Percentiles rank a stretch among this genome's conserved stretches.
Conservation (phyloP, 2,797 vertebrate genomes). For the Furcifer pardalis region DNA sequence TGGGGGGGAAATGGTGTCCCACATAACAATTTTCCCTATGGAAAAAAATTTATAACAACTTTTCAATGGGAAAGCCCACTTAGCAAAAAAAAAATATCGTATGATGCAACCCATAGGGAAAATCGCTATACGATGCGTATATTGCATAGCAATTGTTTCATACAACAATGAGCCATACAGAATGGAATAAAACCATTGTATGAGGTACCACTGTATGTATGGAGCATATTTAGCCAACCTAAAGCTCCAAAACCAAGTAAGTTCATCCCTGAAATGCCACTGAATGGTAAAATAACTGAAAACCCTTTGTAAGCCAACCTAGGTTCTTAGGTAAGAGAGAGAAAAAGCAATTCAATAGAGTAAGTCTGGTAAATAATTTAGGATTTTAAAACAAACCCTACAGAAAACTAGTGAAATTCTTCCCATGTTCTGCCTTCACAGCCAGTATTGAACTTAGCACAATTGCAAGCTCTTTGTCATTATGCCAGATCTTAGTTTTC, state of each 20-base stretch:
- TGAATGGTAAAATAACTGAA: not conserved
- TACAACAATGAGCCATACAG: no score
- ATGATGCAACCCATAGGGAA: no score
- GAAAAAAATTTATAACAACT: no score
- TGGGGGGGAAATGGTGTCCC: no score
- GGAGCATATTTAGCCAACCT: no score
- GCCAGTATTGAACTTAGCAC: slow-evolving; percentile 1
- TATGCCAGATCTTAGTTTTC: not conserved
- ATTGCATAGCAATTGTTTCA: no score
- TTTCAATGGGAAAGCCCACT: no score
- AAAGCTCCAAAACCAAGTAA: not conserved
- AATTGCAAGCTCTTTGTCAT: slow-evolving; percentile 14
- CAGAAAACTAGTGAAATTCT: not conserved
- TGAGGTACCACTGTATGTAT: no score
- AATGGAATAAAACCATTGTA: no score
- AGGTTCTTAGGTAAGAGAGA: not conserved
- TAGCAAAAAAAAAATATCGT: no score
- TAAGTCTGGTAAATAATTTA: not conserved
- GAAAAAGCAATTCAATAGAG: not conserved
- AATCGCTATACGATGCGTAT: no score
- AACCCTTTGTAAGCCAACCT: not conserved
- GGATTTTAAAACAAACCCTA: not conserved
- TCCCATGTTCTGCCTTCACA: not conserved
- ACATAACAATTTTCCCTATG: no score
- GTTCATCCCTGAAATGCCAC: not conserved